Base-by-base conservation (phyloP, 2,888 invertebrate genomes). In the Geotrupes spiniger region DNA sequence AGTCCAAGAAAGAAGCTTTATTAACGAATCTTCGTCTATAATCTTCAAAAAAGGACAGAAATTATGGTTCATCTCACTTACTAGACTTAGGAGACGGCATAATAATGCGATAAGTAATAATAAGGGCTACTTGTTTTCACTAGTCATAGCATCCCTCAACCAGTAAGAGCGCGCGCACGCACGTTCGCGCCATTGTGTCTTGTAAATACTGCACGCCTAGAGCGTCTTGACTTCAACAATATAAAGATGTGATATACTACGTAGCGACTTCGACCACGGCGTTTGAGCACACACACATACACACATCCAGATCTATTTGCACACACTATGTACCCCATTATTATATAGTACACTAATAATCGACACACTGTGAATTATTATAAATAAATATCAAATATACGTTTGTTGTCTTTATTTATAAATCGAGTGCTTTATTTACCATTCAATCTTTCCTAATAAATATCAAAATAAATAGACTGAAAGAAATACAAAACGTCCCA, bases 361-460 rank as follows among this genome's bases (percentile, higher is more conserved):
- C 70, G 70, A 71, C 65, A 70, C 69, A 70, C 70, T 68, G 68
- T 69, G 65, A 68, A 66, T 66, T 68, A 66, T 66, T 70, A 68
- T 68, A 67, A 70, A 69, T 71, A 70, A 70, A 71, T 69, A 70
- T 71, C 53, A 60, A 63, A 68, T 68, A 63, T 63, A 68, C 59
- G 60, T 64, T 61, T 57, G 63, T 66, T 64, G 64, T 66, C 61
- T 63, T 64, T 57, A 63, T 67, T 65, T 63, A 58, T 61, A 59
- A 57, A 25, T 40, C 25, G 14, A 9, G n/a, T 10, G 10, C 15
- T 12, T 36, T 33, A 12, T 44, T 42, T 37, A 26, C 29, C 26
- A n/a, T n/a, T n/a, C n/a, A n/a, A n/a, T n/a, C n/a, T n/a, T n/a
- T n/a, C n/a, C n/a, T n/a, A n/a, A n/a, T n/a, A n/a, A n/a, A n/a